Percentiles rank a stretch among this genome's conserved stretches.
Evolutionary conservation across 2,113 vertebrate genomes (phyloP).

Genomic region (Ivindomyrus marchei): DNA sequence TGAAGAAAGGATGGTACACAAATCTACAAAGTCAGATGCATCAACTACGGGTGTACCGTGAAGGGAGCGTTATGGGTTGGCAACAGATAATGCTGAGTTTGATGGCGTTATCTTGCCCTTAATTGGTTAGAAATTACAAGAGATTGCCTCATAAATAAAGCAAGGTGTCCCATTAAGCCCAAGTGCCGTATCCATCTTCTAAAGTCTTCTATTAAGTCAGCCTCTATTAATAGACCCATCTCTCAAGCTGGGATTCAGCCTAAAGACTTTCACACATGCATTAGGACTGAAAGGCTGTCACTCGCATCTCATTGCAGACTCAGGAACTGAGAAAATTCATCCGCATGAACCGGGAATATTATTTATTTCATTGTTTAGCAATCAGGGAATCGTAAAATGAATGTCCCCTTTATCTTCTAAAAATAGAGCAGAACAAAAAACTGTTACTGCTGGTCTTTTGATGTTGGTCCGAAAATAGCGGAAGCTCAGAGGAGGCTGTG

Average conservation of each 20-base stretch:
- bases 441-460: background rate
- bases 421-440: background rate
- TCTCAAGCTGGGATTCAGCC: slow-evolving; percentile 37
- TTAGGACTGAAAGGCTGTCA: background rate
- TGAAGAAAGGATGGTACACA: slow-evolving; percentile 43
- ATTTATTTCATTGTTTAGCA: slow-evolving; percentile 18
- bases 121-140: slow-evolving; percentile 48
- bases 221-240: slow-evolving; percentile 19
- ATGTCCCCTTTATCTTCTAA: background rate
- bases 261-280: background rate
- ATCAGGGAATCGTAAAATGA: background rate
- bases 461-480: background rate
- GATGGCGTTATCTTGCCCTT: slow-evolving; percentile 51
- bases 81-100: slow-evolving; percentile 40
- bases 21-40: slow-evolving; percentile 12
- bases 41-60: slow-evolving; percentile 21
- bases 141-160: slow-evolving; percentile 53
- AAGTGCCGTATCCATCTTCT: slow-evolving; percentile 44
- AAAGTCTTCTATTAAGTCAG: slow-evolving; percentile 41
- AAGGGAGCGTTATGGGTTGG: slow-evolving; percentile 31
- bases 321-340: background rate
- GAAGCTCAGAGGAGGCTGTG: background rate
- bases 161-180: slow-evolving; percentile 37
- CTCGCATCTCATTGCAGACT: background rate
- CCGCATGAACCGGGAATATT: slow-evolving; percentile 4